Evolutionary conservation across 2,113 vertebrate species (phyloP), one percentile per base, ranked within the genome.

Genomic region (Cinclus mexicanus): DNA sequence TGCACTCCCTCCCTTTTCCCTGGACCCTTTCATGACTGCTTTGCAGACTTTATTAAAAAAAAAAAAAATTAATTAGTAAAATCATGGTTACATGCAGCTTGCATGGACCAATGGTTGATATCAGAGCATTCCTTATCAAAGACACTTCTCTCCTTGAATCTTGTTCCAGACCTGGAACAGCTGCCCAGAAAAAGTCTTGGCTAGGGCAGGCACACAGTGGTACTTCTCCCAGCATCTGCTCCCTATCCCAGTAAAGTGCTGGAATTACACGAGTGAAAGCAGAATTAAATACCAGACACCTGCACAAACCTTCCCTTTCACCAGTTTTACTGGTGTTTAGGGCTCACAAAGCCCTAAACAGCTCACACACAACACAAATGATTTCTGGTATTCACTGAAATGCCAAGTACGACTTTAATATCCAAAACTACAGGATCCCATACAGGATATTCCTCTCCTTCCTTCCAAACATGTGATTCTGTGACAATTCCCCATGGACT

Each of bases 41-140:
- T 95, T 33, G 33, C 93, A 94, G 83, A 61, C 25, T 87, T 89
- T 91, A 89, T 91, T 93, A 80, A 94, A 96, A 95, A 96, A 95
- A 97, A 65, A 82, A 94, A 96, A 95, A 96, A 95, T 71, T 91
- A 96, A 98, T 97, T 94, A 98, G 88, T 94, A 78, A 94, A 93
- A 97, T 97, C 28, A 60, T 91, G 93, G 83, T 72, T 25, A 64
- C 64, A 74, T 76, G 89, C 67, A 94, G 93, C 95, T 93, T 95
- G 90, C 94, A 71, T 13, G 89, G 94, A 72, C 87, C 95, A 91
- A 9, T 69, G 69, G 91, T 31, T 96, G 96, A 89, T 49, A 68
- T 15, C 41, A 61, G 20, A 77, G 55, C 37, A 44, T 56, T 87
- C 59, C 23, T 37, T 59, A 16, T 25, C 76, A 91, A 72, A 57